Base-by-base conservation (phyloP, 2,797 vertebrate genomes). In the Brachyrhaphis roseni region DNA sequence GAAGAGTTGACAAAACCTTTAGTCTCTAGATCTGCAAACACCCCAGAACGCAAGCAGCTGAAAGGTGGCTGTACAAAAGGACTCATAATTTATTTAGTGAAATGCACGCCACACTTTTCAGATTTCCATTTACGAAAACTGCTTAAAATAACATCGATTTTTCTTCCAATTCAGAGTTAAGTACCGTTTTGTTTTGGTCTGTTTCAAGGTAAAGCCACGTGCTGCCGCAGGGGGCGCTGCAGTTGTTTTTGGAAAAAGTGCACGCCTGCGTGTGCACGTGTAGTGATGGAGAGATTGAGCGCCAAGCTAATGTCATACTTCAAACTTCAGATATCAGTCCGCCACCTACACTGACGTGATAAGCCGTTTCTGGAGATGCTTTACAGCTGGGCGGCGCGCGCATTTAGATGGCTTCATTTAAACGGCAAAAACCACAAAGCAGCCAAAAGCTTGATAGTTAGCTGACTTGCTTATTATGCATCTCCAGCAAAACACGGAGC, bases 191-290 rank as follows among this genome's bases (percentile, higher is more conserved):
- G n/a, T 28, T 16, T 34, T 62, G 68, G 41, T 71, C 13, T 1
- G 6, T 45, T 71, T 45, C 39, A 8, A 45, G 41, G 68, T 45
- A 28, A 31, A n/a, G 23, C 1, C 31, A 34, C 10, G 4, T 5
- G 49, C 51, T 3, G 18, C 79, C 76, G 68, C 59, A 82, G 90
- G 88, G 70, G 92, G 89, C 89, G 88, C 89, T 88, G 86, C 77
- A 18, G 10, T 81, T 55, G 76, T 68, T 28, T 57, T 13, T 59
- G 47, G 15, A 55, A 39, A 41, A 45, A 66, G 87, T 86, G 89
- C 88, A 77, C 82, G 82, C 64, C 13, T 79, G 82, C 78, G 89
- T 75, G 88, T 87, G 84, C 90, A 12, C 31, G 88, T 76, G n/a
- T 23, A 68, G 68, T 15, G 1, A 77, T 75, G 49, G 39, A 51